These are phyloP conservation scores for Scolopax rusticola DNA, from an alignment of 2,797 vertebrate genomes.

Conservation along the genomic window DNA sequence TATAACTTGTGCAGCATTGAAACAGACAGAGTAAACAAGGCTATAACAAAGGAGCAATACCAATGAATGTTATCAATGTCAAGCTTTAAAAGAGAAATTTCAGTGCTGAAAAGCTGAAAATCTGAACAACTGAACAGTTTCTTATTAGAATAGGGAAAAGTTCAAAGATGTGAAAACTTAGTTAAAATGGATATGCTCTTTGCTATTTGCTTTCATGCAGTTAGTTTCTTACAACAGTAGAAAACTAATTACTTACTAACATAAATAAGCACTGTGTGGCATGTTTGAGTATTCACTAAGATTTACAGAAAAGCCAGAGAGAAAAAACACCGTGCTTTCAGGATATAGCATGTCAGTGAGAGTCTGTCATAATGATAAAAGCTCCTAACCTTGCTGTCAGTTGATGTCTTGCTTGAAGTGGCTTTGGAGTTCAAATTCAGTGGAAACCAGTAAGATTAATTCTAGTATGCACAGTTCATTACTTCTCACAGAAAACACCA, in stretches of 20 bases:
- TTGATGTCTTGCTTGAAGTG: not conserved
- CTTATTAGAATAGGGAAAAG: not conserved
- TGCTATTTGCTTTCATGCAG: not conserved
- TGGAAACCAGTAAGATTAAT: conserved; percentile 4
- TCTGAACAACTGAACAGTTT: not conserved
- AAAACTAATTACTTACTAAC: not conserved
- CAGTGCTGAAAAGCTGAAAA: not conserved
- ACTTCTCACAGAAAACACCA: not conserved
- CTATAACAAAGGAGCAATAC: conserved; percentile 14
- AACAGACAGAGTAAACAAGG: not conserved
- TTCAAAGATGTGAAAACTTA: not conserved
- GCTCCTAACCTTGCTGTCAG: not conserved
- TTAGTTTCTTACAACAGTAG: not conserved
- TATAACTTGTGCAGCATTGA: not conserved
- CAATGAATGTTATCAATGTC: conserved; percentile 30
- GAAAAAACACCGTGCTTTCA: not conserved
- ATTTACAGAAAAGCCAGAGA: not conserved
- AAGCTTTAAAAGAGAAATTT: conserved; percentile 13
- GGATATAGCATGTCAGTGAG: accelerated
- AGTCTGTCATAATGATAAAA: not conserved
- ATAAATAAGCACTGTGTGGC: not conserved
- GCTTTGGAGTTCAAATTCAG: not conserved
- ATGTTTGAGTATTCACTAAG: not conserved
- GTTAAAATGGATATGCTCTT: not conserved
- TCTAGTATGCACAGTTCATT: not conserved